Base-by-base conservation (phyloP, 2,113 vertebrate species). In the Bos javanicus region DNA sequence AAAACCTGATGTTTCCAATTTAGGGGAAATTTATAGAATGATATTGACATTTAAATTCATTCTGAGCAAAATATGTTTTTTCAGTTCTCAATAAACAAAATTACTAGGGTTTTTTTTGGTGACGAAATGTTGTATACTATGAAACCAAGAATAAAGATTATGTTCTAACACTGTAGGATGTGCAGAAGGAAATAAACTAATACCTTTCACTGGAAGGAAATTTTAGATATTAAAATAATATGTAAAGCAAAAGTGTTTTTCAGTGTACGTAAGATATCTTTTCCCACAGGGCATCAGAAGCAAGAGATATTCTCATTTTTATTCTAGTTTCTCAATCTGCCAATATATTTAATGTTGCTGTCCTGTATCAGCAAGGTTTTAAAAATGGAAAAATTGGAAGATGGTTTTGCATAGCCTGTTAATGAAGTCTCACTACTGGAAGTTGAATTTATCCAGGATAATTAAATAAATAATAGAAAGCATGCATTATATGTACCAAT, bases 101-200 rank as follows among this genome's bases (percentile, higher is more conserved):
- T 90, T 80, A 76, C 87, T 50, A 85, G 54, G 28, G 16, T 91
- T 12, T 92, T 96, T 0, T 0, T 54, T 95, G 71, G 67, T 87
- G 54, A 87, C 36, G 16, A 96, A 85, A 64, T 56, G 17, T 81
- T 43, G 62, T 62, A 56, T 76, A 8, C 30, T 56, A 21, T 87
- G 85, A 97, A 97, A 86, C 71, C 8, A 78, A 86, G 43, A 91
- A 36, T 95, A 80, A 90, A 94, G 56, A 54, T 91, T 62, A 59
- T n/a, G 30, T 59, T 52, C 39, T 64, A 95, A 88, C 23, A 19
- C 2, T 76, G 1, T 84, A 78, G 33, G 60, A 64, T 80, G 19
- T 23, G 14, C 48, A 56, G 26, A 36, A 84, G 19, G 10, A 97
- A 36, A 78, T 60, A 28, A 87, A 84, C 46, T 62, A n/a, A 17